Base-by-base conservation (phyloP, 2,888 invertebrate species). In the Lasioglossum figueresi region DNA sequence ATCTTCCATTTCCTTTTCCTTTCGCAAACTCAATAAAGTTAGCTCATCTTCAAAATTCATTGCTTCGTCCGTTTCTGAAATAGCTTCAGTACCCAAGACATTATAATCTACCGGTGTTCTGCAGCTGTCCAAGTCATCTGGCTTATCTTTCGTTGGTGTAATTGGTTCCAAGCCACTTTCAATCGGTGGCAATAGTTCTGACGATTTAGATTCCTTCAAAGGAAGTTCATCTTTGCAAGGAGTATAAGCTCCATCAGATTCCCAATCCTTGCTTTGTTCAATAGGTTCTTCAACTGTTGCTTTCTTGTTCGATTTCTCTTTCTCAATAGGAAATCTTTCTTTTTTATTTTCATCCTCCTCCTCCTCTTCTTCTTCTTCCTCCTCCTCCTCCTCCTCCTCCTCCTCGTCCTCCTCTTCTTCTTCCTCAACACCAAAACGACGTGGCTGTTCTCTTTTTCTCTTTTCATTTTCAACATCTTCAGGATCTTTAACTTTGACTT, bases 71-170 rank as follows among this genome's bases (percentile, higher is more conserved):
- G 95, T 95, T 79, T 95, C 95, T 3, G 95, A 95, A 74, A 95
- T 95, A 0, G 95, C 95, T 84, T 95, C 95, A 2, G 95, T 95
- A 16, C 95, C 95, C 0, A 95, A 90, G 4, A 95, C 95, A 2
- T 95, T 95, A 73, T 95, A 94, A 8, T 94, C 95, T 0, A 91
- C 91, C 0, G 95, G 94, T 1, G 95, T 95, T 52, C 95, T 90
- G 95, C 96, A 92, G 93, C 95, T 87, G 75, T 94, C 94, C 37
- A 94, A 84, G 80, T 94, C 94, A 43, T 95, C 95, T 79, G 87
- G 70, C 40, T 88, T 92, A 66, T 94, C 94, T 70, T 93, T 94
- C 1, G 93, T 92, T 2, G 95, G 95, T 0, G 95, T 95, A 45
- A 95, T 94, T 0, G 95, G 95, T 76, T 95, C 95, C 12, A 95